Percentiles rank a stretch among this genome's conserved stretches.
Conservation (phyloP, 2,113 vertebrate species). For the Catagonus wagneri region DNA sequence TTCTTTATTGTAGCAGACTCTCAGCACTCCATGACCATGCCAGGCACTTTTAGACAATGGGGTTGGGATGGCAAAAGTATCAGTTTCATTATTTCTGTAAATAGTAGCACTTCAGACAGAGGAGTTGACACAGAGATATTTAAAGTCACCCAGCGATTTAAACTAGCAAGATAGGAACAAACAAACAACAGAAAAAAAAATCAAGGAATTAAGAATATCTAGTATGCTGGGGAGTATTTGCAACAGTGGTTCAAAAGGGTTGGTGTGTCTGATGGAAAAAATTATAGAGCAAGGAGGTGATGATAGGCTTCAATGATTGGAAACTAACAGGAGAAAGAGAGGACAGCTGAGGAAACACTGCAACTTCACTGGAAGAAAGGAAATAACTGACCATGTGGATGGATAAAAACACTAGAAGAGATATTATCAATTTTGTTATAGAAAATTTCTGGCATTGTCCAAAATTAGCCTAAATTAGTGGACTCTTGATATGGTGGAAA, state of each 20-base stretch:
- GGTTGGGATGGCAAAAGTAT: background rate
- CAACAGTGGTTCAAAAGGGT: background rate
- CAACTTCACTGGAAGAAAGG: background rate
- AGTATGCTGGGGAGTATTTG: background rate
- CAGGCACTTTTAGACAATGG: background rate
- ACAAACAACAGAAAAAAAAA: background rate
- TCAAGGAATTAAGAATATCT: background rate
- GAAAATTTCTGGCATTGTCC: background rate
- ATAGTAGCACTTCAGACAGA: background rate
- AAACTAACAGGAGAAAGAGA: background rate
- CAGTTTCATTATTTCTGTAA: constrained; percentile 6
- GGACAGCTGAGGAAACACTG: background rate
- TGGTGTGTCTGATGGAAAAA: background rate
- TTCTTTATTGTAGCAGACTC: background rate
- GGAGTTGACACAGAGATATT: background rate
- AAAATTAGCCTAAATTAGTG: background rate
- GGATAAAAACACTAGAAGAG: background rate
- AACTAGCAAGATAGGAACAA: background rate
- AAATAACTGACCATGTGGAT: background rate
- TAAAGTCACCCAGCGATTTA: background rate
- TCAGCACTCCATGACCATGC: background rate
- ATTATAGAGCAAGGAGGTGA: background rate
- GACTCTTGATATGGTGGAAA: background rate
- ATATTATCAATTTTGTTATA: background rate
- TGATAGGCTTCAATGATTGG: background rate